Evolutionary conservation across 2,113 vertebrate genomes (phyloP).

Genomic region (Dolichotis patagonum): DNA sequence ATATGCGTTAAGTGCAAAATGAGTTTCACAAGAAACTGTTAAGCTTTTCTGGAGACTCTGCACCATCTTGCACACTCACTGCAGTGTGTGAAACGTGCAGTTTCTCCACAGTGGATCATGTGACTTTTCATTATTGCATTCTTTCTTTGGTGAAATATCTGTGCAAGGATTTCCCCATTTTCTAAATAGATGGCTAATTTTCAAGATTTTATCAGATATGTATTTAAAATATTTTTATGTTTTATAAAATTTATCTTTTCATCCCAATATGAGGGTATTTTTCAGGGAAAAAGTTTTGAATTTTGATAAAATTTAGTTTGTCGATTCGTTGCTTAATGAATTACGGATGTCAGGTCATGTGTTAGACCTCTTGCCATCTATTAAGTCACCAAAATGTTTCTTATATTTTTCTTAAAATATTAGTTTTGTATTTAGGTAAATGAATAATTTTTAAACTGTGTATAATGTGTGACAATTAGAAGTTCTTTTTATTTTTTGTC

Average conservation of each 20-base stretch:
- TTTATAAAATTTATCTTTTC: neutral
- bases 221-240: neutral
- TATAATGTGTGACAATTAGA: neutral
- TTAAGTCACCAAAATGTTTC: neutral
- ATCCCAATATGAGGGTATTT: neutral
- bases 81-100: no score
- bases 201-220: neutral
- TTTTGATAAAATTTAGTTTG: neutral
- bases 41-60: neutral
- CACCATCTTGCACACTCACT: neutral
- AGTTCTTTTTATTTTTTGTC: neutral
- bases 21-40: neutral
- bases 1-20: neutral
- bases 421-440: neutral
- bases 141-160: neutral
- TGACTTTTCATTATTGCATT: neutral
- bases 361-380: neutral
- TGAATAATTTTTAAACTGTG: neutral
- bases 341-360: neutral
- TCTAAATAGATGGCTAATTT: neutral
- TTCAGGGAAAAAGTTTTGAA: neutral
- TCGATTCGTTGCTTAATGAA: neutral
- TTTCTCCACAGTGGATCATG: neutral
- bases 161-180: neutral
- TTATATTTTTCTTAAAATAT: neutral